Base-by-base conservation (phyloP, 2,797 vertebrate genomes). In the Eulemur coronatus region DNA sequence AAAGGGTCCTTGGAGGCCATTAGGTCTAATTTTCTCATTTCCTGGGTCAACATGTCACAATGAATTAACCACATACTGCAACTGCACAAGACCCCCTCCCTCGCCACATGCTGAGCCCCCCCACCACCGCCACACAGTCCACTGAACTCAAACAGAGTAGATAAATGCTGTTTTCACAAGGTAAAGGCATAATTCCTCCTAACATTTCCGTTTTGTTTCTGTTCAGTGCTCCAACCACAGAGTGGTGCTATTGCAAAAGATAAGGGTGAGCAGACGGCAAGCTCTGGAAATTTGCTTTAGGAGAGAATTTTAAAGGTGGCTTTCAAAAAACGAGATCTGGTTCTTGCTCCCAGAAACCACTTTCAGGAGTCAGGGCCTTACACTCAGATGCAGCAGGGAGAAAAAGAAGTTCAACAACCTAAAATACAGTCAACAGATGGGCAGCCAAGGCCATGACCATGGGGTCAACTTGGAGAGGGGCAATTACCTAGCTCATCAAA, bases 211-310 rank as follows among this genome's bases (percentile, higher is more conserved):
- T 69, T 84, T 52, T 65, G 75, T 65, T 93, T 95, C 98, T 97
- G 50, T 98, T 98, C 48, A 81, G 48, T 84, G 95, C 96, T 98
- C 98, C 92, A 96, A 81, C 99, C 99, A 99, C 99, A 97, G 94
- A 97, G 99, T 98, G 99, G 98, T 94, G 98, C 98, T 99, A 97
- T 99, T 99, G 98, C 98, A 98, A 98, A 98, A 98, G 98, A 82
- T 98, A 99, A 98, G 86, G 18, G 63, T 89, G 20, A 46, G 76
- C 87, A 22, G 57, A 8, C 80, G 20, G 65, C 59, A 33, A 4
- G 43, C 84, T n/a, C 20, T 67, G 12, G 65, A 82, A 92, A 96
- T 93, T 52, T 38, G 89, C 76, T 55, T 67, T 35, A 67, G 72
- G 70, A 55, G 30, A 85, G 84, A 73, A 24, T 78, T 96, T 76